phyloP scores from a whole-genome alignment of 2,888 invertebrate genomes.

The Sarcophaga rosellei region DNA sequence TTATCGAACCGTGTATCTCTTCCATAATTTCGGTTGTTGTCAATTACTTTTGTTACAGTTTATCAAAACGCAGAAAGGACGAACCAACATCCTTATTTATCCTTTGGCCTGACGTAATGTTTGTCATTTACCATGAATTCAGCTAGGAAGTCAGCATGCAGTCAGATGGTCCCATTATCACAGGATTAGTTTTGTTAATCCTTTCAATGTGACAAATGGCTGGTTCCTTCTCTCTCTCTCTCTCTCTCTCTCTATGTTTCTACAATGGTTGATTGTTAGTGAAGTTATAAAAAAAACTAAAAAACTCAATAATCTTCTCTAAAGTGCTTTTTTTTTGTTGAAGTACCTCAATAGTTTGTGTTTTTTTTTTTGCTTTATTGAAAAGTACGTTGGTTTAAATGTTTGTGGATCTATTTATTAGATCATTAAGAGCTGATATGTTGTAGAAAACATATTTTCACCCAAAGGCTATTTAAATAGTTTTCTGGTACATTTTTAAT shows the following conservation, averaged over 20 bases:
- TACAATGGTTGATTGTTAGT: not conserved
- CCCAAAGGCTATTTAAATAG: no score
- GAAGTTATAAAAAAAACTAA: conserved; percentile 23
- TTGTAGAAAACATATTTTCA: not conserved
- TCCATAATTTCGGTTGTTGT: conserved; percentile 55
- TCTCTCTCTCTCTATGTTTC: not conserved
- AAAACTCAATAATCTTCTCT: not conserved
- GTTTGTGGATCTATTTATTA: conserved; percentile 25
- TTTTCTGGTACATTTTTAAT: no score
- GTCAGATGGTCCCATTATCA: conserved; percentile 68
- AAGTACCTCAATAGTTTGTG: conserved; percentile 29
- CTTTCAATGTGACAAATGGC: conserved; percentile 68
- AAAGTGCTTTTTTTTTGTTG: conserved; percentile 33
- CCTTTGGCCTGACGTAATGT: conserved; percentile 43
- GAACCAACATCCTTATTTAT: conserved; percentile 48
- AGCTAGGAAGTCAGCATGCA: conserved; percentile 67
- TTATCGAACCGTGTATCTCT: conserved; percentile 35
- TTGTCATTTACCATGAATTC: conserved; percentile 59
- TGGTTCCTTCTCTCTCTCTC: conserved; percentile 10
- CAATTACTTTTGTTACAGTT: conserved; percentile 63
- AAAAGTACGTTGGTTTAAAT: conserved; percentile 16
- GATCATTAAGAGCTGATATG: conserved; percentile 24
- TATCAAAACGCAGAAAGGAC: conserved; percentile 31
- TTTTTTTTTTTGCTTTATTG: conserved; percentile 24
- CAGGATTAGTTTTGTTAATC: conserved; percentile 68